A percentile compares a stretch with the other conserved stretches of the same genome.
Conservation (phyloP, 2,113 vertebrate genomes). For the Lethenteron reissneri region DNA sequence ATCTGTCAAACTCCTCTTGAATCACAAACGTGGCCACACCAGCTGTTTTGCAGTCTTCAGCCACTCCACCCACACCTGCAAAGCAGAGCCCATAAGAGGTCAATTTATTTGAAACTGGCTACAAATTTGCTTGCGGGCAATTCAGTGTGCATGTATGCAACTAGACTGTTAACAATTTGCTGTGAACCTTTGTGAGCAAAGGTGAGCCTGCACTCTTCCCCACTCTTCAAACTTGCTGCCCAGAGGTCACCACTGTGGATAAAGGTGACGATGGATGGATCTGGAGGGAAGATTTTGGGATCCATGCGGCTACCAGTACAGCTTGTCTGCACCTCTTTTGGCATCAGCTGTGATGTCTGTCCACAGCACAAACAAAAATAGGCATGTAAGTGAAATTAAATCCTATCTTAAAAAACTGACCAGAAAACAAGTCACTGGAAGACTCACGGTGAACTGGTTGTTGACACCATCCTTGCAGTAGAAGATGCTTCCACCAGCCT, state of each 20-base stretch:
- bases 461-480: conserved; percentile 73
- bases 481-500: conserved; percentile 93
- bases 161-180: too few relatives aligned
- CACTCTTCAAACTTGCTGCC: conserved; percentile 59
- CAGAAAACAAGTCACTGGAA: neutral
- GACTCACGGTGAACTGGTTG: conserved; percentile 78
- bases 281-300: conserved; percentile 69
- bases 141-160: neutral
- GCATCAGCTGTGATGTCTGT: conserved; percentile 70
- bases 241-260: conserved; percentile 81
- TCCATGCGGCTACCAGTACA: conserved; percentile 86
- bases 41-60: conserved; percentile 74
- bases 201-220: conserved; percentile 55
- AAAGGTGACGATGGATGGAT: conserved; percentile 72
- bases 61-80: conserved; percentile 53
- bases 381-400: too few relatives aligned
- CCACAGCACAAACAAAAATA: conserved; percentile 14
- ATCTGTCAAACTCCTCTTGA: conserved; percentile 90
- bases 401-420: too few relatives aligned
- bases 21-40: conserved; percentile 92
- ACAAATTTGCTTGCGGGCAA: neutral
- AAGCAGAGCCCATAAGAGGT: neutral
- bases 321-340: conserved; percentile 73
- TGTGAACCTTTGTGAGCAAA: conserved; percentile 61
- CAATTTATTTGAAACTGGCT: neutral